These are phyloP conservation scores for Alcedo quadribrachys DNA, from an alignment of 2,797 vertebrate species.

Conservation along the genomic window DNA sequence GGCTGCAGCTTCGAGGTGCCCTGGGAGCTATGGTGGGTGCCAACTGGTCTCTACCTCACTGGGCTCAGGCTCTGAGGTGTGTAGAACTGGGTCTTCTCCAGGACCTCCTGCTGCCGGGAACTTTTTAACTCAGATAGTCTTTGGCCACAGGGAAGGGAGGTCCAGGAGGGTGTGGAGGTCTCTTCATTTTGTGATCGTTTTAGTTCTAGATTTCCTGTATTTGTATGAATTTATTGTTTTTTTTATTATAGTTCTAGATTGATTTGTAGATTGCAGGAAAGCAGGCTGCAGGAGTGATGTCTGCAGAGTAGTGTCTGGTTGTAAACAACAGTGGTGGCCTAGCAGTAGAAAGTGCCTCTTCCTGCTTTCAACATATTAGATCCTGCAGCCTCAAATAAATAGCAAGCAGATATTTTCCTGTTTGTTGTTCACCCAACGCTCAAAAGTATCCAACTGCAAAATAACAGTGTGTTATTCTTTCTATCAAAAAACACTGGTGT, in stretches of 20 bases:
- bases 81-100: neutral
- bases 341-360: neutral
- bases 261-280: too few relatives aligned
- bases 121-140: neutral
- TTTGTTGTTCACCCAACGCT: neutral
- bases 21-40: neutral
- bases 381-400: neutral
- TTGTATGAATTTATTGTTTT: too few relatives aligned
- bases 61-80: accelerated
- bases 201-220: too few relatives aligned
- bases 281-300: too few relatives aligned
- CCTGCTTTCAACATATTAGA: neutral
- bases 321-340: neutral
- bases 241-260: too few relatives aligned
- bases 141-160: neutral
- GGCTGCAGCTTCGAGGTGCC: neutral
- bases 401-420: neutral
- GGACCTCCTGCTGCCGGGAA: too few relatives aligned
- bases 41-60: accelerated
- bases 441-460: neutral
- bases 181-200: neutral
- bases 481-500: neutral
- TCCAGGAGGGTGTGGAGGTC: neutral
- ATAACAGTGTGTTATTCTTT: neutral
- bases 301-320: neutral